These are phyloP conservation scores for Seira ritae DNA, from an alignment of 2,888 invertebrate genomes.

Conservation along the genomic window DNA sequence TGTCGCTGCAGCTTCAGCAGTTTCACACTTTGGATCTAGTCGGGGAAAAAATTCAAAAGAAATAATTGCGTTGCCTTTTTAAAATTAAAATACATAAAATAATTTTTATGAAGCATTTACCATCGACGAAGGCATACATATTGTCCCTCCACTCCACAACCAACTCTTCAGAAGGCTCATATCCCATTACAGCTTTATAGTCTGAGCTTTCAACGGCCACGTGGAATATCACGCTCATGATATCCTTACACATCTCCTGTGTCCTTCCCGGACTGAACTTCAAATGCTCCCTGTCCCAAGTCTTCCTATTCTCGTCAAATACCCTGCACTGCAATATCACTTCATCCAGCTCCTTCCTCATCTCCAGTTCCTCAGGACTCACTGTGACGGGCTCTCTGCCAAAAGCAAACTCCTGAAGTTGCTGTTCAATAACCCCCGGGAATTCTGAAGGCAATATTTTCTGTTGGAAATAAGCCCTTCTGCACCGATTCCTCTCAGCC, in stretches of 20 bases:
- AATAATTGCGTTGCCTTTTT: too few relatives aligned
- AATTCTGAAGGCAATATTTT: background rate
- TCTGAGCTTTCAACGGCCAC: background rate
- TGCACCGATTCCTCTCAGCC: slow-evolving; percentile 17
- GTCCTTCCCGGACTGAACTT: background rate
- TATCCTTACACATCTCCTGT: background rate
- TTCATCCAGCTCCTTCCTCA: background rate
- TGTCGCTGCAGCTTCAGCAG: background rate
- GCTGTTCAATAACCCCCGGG: background rate
- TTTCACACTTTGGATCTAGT: background rate
- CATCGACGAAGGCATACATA: background rate
- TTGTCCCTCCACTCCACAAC: background rate
- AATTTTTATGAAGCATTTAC: background rate
- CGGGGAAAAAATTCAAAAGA: background rate
- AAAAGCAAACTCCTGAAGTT: background rate
- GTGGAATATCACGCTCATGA: background rate
- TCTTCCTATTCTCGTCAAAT: background rate
- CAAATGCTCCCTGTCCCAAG: background rate
- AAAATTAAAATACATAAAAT: too few relatives aligned
- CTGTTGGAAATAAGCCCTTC: slow-evolving; percentile 31
- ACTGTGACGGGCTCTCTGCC: background rate
- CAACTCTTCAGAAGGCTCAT: background rate
- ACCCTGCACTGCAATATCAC: background rate
- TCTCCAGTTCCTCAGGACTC: background rate
- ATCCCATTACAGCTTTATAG: background rate